Base-by-base conservation (phyloP, 2,797 vertebrate genomes). In the Leucoraja ocellata region DNA sequence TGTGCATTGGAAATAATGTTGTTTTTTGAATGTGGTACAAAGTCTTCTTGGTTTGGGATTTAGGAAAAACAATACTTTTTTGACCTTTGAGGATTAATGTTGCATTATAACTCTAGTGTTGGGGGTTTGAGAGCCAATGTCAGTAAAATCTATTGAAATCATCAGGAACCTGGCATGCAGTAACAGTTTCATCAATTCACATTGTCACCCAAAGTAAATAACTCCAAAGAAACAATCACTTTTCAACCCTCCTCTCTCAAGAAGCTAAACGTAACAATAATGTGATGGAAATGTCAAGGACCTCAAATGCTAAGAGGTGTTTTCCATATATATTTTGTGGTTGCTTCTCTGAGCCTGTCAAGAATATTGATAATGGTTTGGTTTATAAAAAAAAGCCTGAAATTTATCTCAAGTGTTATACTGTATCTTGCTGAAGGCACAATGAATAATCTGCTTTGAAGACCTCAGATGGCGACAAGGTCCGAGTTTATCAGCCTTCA, bases 341-440 rank as follows among this genome's bases (percentile, higher is more conserved):
- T 36, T 88, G 32, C 61, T 36, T 32, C 58, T 32, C 68, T 88
- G 61, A 68, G 11, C n/a, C 46, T 68, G 58, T 23, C 32, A 36
- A 88, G 84, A 88, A 68, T 88, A 88, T 88, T 88, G n/a, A 86
- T 86, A 58, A 28, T 1, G 83, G 63, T 14, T n/a, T 65, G 83
- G 68, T 88, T 68, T 36, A 32, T 36, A 18, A 36, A 68, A 68
- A 68, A 68, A 88, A 18, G 16, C 61, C 63, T 65, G 6, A 32
- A 5, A 0, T 88, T 68, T 16, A 88, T 13, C 81, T 84, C 54
- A n/a, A n/a, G 23, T 84, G 54, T 84, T 61, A 32, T 2, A 54
- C 46, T 54, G 46, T 54, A 10, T 68, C 84, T 32, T 68, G 61
- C 32, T 21, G n/a, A 32, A 32, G n/a, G 84, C 61, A 21, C n/a